These are phyloP conservation scores for Momotus momota DNA, from an alignment of 2,797 vertebrate species.

Conservation along the genomic window DNA sequence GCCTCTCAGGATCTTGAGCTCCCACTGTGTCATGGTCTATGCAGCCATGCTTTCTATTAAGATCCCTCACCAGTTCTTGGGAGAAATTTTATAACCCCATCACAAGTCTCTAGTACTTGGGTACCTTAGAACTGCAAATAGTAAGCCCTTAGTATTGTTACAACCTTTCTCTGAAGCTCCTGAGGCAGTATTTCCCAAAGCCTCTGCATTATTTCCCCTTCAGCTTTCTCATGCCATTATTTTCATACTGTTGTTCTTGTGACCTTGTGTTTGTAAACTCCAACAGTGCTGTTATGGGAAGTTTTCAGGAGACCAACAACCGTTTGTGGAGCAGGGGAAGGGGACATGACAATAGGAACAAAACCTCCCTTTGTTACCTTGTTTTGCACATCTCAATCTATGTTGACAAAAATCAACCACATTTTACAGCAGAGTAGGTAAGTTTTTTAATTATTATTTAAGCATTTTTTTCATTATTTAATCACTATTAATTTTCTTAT, in stretches of 20 bases:
- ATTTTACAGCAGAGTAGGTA: not conserved
- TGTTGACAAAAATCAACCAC: not conserved
- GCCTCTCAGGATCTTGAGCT: not conserved
- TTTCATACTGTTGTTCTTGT: not conserved
- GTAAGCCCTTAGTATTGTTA: not conserved
- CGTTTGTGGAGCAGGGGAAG: rapidly evolving
- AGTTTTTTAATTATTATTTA: not conserved
- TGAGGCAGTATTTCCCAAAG: not conserved
- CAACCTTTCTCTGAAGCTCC: not conserved
- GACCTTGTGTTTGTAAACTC: not conserved
- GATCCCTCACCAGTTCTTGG: not conserved
- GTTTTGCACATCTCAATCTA: not conserved
- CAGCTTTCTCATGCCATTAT: not conserved
- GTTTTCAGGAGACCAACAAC: not conserved
- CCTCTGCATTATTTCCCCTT: not conserved
- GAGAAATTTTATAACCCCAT: not conserved
- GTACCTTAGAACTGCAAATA: not conserved
- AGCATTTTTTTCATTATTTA: not conserved
- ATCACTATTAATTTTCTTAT: not conserved
- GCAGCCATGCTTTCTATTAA: not conserved
- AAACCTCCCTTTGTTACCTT: not conserved
- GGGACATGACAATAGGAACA: not conserved
- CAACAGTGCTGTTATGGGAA: not conserved
- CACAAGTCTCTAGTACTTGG: not conserved
- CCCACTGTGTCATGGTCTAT: no score